Evolutionary conservation across 2,888 invertebrate species (phyloP), one percentile per base, ranked within the genome.

Genomic region (Eupeodes luniger): DNA sequence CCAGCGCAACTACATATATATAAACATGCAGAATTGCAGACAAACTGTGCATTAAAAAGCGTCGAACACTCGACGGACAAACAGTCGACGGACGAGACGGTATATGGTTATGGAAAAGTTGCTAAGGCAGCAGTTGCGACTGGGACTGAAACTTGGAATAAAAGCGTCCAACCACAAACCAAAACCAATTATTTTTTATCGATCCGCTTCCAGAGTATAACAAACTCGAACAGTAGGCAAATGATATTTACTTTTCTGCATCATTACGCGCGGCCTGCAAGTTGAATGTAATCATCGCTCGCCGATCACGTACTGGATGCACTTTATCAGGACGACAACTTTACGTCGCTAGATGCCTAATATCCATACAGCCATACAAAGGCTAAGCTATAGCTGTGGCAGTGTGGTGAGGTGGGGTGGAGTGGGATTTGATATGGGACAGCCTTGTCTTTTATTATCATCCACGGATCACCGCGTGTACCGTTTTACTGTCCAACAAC

Each of bases 181-280:
- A 85, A 85, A 88, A 88, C 88, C 88, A 88, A 88, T 88, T 88
- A 88, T 88, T 88, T 88, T 88, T 88, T 88, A 88, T 88, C 88
- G 88, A 88, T 88, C 88, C 70, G 75, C 85, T 85, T 87, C 76
- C 86, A 79, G 83, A 83, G 79, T 76, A 27, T 27, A 57, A 44
- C 49, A 59, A 57, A 44, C 36, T 49, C 74, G 75, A 69, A 84
- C 81, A 81, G 88, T 88, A 85, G 85, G 88, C 88, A 88, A 88
- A 85, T 85, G 85, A 88, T 88, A 81, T 88, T 88, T 85, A 85
- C 88, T 85, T 88, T 88, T 88, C 85, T 88, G 88, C 88, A 88
- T 88, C 88, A 88, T 85, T 88, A 88, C 78, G 88, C 81, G 85
- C 85, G 80, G 83, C 64, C 85, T 53, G 75, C 76, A 72, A 80